Evolutionary conservation across 1,140 invertebrate genomes (phyloP).

Genomic region (Samia ricini): DNA sequence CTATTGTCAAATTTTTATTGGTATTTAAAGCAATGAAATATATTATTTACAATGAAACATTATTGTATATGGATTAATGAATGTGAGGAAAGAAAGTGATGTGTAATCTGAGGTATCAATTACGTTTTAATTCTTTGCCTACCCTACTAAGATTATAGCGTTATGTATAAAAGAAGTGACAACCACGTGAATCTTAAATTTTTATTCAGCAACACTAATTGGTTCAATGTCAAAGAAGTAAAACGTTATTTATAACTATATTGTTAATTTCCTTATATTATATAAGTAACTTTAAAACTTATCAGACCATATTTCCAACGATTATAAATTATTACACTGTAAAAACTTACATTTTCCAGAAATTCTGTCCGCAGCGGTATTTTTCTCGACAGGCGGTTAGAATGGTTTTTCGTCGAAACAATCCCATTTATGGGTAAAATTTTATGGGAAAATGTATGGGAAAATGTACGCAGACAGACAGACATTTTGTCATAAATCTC

Average conservation of each 20-base stretch:
- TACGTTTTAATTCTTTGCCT: neutral
- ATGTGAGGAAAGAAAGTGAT: too few relatives aligned
- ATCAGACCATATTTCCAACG: too few relatives aligned
- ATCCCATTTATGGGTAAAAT: slow-evolving; percentile 71
- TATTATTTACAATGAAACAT: too few relatives aligned
- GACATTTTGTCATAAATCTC: slow-evolving; percentile 60
- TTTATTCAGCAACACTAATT: slow-evolving; percentile 27
- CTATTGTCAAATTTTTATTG: too few relatives aligned
- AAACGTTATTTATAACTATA: slow-evolving; percentile 6
- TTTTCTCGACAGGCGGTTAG: slow-evolving; percentile 65
- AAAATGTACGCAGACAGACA: slow-evolving; percentile 67
- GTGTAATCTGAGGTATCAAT: too few relatives aligned
- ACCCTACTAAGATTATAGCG: neutral
- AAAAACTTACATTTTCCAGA: slow-evolving; percentile 70
- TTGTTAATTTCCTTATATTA: neutral
- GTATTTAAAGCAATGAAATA: too few relatives aligned
- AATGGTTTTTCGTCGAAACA: slow-evolving; percentile 68
- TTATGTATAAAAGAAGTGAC: neutral
- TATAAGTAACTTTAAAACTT: neutral
- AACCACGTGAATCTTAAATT: slow-evolving; percentile 24
- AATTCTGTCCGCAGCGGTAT: slow-evolving; percentile 64
- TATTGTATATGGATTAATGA: too few relatives aligned
- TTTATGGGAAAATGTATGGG: slow-evolving; percentile 67
- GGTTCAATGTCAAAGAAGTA: slow-evolving; percentile 36
- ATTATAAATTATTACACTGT: neutral